A percentile compares a stretch with the other conserved stretches of the same genome.
These are phyloP conservation scores for Paelopatides confundens DNA, from an alignment of 53 echinoderm and acorn worm genomes.

Conservation along the genomic window DNA sequence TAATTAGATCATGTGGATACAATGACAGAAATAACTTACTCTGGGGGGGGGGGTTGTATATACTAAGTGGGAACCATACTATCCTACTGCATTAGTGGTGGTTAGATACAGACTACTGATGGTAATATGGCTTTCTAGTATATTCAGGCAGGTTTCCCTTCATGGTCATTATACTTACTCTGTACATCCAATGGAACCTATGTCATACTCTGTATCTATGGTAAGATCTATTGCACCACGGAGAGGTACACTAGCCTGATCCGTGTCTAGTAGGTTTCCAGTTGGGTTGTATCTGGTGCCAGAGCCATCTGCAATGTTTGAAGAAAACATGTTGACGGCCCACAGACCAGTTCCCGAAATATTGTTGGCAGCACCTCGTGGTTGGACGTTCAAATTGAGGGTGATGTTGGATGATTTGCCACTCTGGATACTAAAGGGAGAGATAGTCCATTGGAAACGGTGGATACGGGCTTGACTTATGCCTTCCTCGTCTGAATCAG, in stretches of 20 bases:
- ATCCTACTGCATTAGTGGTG: no score
- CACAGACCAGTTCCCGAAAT: constrained; percentile 65
- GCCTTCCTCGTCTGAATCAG: neutral
- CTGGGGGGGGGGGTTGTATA: no score
- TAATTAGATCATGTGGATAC: no score
- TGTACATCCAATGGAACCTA: constrained; percentile 15
- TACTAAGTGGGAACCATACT: no score
- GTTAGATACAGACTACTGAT: no score
- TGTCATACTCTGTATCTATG: constrained; percentile 1
- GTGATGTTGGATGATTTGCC: neutral
- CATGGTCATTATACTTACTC: constrained; percentile 2
- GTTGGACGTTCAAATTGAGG: neutral
- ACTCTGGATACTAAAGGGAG: neutral
- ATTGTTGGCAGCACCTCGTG: constrained; percentile 7
- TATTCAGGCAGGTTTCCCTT: no score
- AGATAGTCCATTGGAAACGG: neutral
- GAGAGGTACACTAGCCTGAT: neutral
- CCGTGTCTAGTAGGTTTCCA: neutral
- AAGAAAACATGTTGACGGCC: constrained; percentile 62
- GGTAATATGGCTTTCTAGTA: no score
- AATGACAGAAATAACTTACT: no score
- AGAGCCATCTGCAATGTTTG: constrained; percentile 4
- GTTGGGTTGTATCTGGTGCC: neutral
- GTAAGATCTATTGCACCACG: neutral
- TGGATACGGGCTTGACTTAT: neutral